These are phyloP conservation scores for Siniperca knerii DNA, from an alignment of 2,113 vertebrate genomes.

Conservation along the genomic window DNA sequence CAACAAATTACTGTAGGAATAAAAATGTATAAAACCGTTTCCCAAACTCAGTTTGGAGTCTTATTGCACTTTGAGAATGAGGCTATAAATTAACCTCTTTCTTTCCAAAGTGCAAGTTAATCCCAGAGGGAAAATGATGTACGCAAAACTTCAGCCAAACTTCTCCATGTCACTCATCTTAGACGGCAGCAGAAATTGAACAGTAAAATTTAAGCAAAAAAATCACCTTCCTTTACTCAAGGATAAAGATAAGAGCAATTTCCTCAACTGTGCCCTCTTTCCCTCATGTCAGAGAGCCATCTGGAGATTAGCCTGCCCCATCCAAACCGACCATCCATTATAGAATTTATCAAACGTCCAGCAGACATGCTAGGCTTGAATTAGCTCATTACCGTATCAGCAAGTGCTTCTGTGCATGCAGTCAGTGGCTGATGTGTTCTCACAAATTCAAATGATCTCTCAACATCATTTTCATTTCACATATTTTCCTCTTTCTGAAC, in stretches of 20 bases:
- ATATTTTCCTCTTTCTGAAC: constrained; percentile 13
- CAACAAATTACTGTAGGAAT: constrained; percentile 11
- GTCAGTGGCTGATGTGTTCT: constrained; percentile 4
- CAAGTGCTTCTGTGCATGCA: constrained; percentile 7
- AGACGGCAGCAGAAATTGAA: constrained; percentile 47
- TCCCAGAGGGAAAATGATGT: constrained; percentile 38
- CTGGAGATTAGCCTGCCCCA: constrained; percentile 28
- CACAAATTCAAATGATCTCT: constrained; percentile 1
- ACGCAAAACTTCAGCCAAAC: constrained; percentile 35
- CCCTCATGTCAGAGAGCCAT: constrained; percentile 16
- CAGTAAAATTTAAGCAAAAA: constrained; percentile 25
- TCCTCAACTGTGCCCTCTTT: constrained; percentile 20
- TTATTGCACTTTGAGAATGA: constrained; percentile 27
- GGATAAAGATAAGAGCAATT: constrained; percentile 30
- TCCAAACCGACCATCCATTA: constrained; percentile 31
- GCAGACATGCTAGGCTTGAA: constrained; percentile 35
- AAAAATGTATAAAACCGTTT: not conserved
- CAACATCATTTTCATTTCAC: constrained; percentile 14
- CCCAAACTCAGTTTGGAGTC: not conserved
- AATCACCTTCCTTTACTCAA: constrained; percentile 29
- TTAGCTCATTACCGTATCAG: constrained; percentile 27
- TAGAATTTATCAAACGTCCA: constrained; percentile 46
- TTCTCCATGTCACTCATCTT: constrained; percentile 28
- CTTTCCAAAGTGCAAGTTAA: constrained; percentile 13
- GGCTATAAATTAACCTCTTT: constrained; percentile 31